These are phyloP conservation scores for Tenthredo amoena DNA, from an alignment of 2,888 invertebrate genomes.

Conservation along the genomic window DNA sequence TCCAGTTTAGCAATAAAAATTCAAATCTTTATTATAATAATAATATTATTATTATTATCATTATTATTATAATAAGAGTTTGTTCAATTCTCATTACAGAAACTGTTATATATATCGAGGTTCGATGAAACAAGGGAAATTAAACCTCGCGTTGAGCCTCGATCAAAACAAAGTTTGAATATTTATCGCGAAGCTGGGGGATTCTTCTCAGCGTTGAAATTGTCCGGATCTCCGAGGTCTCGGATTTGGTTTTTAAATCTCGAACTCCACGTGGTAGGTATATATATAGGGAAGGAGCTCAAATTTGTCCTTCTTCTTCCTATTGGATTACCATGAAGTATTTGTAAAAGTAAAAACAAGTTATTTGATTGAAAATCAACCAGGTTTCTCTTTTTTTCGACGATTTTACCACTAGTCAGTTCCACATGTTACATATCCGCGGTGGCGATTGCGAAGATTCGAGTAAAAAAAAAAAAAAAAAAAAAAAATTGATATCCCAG, in stretches of 20 bases:
- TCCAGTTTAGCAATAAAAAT: neutral
- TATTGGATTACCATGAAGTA: slow-evolving; percentile 21
- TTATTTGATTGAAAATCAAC: slow-evolving; percentile 40
- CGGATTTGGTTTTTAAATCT: slow-evolving; percentile 49
- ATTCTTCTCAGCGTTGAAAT: neutral
- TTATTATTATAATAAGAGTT: no score
- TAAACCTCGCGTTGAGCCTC: neutral
- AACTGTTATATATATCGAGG: neutral
- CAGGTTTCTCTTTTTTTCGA: neutral
- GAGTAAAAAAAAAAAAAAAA: no score
- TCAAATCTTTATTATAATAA: neutral
- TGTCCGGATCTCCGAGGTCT: slow-evolving; percentile 7
- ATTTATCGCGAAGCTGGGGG: slow-evolving; percentile 25
- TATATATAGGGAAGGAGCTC: no score
- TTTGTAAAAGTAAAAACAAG: neutral
- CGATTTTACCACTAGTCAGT: no score
- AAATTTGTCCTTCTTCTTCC: neutral
- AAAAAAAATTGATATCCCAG: no score
- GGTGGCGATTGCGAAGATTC: no score
- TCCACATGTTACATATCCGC: no score
- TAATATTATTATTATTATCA: neutral
- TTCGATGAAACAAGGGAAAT: neutral
- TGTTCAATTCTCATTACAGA: neutral
- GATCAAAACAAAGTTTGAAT: slow-evolving; percentile 48
- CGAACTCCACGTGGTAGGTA: neutral